Base-by-base conservation (phyloP, 2,888 invertebrate genomes). In the Drosophila borealis region DNA sequence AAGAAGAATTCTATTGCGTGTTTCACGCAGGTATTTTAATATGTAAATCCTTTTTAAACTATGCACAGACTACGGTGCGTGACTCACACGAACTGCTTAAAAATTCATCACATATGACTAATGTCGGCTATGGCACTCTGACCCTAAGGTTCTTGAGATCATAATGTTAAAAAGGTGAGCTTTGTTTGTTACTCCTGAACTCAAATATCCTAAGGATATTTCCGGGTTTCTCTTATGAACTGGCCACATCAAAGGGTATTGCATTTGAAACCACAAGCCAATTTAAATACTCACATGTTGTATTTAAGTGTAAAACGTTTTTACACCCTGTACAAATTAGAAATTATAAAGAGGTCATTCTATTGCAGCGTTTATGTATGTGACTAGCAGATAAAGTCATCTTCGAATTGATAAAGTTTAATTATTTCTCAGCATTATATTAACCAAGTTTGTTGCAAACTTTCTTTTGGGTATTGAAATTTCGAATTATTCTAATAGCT, bases 201-300 rank as follows among this genome's bases (percentile, higher is more conserved):
- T 36, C 42, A 51, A 64, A 64, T 64, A 37, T 51, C 64, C 59
- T 46, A 17, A 48, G 49, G 57, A 57, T 51, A 37, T 44, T 34
- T 39, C 17, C 42, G 41, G 29, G 11, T 55, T 14, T 3, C 34
- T 49, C 34, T 25, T 66, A 37, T 56, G 11, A 37, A 29, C 63
- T 37, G 39, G 17, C 68, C 66, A 83, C 82, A 81, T 85, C 88
- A 83, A 83, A 87, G 83, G 75, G 29, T 55, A 51, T 59, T 36
- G 44, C 44, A 68, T 68, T 53, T 39, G 62, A 49, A 75, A 68
- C 61, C 82, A 50, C 63, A 82, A 72, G 79, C 64, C 80, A 82
- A 84, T 84, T 84, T 79, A 74, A 78, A 83, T 78, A 68, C 53
- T 14, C 46, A 29, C 8, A 42, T 49, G 36, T 11, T 39, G 10